Conservation (phyloP, 1,140 invertebrate genomes). For the Catajapyx aquilonaris region DNA sequence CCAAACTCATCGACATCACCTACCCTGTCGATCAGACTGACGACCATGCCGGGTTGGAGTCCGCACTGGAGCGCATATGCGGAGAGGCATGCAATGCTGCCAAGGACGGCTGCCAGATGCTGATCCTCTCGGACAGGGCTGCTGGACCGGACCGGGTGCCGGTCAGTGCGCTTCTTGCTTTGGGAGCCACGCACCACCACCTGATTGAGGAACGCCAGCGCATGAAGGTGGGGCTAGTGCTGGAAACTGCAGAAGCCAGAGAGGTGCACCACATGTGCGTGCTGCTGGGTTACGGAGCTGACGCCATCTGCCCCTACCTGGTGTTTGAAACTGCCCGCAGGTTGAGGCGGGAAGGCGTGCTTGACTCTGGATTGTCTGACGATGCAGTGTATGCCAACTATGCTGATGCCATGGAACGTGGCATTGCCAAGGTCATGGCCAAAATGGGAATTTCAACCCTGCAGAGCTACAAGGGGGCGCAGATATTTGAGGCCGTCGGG, state of each 20-base stretch:
- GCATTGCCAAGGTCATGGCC: conserved; percentile 85
- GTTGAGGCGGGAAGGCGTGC: conserved; percentile 56
- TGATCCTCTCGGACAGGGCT: conserved; percentile 71
- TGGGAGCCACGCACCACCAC: conserved; percentile 88
- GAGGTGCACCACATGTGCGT: conserved; percentile 96
- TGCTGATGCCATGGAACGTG: conserved; percentile 47
- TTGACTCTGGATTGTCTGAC: conserved; percentile 54
- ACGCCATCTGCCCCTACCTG: conserved; percentile 92
- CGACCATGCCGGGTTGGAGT: conserved; percentile 47
- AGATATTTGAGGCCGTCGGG: conserved; percentile 98
- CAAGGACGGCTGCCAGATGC: conserved; percentile 52
- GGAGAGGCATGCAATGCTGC: conserved; percentile 64
- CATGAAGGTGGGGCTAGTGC: conserved; percentile 85
- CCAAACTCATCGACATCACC: conserved; percentile 75
- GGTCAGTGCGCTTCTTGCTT: conserved; percentile 60
- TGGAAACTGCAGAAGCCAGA: conserved; percentile 84
- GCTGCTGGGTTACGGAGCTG: conserved; percentile 87
- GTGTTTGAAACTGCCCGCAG: conserved; percentile 78
- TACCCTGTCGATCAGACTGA: conserved; percentile 42
- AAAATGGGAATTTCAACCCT: conserved; percentile 99
- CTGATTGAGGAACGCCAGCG: conserved; percentile 84
- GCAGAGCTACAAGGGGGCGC: conserved; percentile 98
- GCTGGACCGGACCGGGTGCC: conserved; percentile 48
- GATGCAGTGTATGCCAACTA: conserved; percentile 66
- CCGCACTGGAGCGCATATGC: conserved; percentile 59